Evolutionary conservation across 2,797 vertebrate genomes (phyloP), one percentile per base, ranked within the genome.

Genomic region (Morelia viridis): DNA sequence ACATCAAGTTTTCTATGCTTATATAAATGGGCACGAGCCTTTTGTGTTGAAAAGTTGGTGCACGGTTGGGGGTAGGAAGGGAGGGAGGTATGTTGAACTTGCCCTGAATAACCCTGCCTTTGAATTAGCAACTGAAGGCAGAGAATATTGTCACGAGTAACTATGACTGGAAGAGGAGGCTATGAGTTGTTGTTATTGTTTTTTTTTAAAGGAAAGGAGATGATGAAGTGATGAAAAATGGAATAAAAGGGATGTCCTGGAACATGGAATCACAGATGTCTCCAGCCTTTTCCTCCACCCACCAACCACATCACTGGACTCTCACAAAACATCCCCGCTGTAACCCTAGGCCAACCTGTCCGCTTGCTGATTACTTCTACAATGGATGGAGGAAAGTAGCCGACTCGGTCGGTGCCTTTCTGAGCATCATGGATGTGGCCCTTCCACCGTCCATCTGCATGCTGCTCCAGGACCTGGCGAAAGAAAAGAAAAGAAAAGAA

Each of bases 291-390:
- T 57, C 56, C 17, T 8, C 83, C n/a, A 3, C 22, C 90, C 58
- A 28, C 22, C 26, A 24, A 19, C 71, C 41, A 61, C 24, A 35
- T 53, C 24, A 28, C 11, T 8, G n/a, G 41, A 8, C 62, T 60
- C 61, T 64, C 31, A 9, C 31, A 26, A 64, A 62, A 31, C 10
- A 24, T 57, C 58, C 53, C 31, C 26, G 53, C 57, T 84, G 26
- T 85, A 35, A 31, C 0, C 12, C 41, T 83, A 26, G n/a, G 41
- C 85, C 96, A 80, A 99, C 99, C 98, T 95, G 97, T 97, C 83
- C 99, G 95, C 90, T 99, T 98, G 97, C 98, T 99, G 97, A 99
- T 98, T 94, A 99, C 99, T 97, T 99, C 99, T 0, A 99, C 99
- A 0, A 99, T 99, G 96, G 98, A 98, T 0, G 99, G 99, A 7